Conservation (phyloP, 23 tunicate species). For the Corella eumyota region DNA sequence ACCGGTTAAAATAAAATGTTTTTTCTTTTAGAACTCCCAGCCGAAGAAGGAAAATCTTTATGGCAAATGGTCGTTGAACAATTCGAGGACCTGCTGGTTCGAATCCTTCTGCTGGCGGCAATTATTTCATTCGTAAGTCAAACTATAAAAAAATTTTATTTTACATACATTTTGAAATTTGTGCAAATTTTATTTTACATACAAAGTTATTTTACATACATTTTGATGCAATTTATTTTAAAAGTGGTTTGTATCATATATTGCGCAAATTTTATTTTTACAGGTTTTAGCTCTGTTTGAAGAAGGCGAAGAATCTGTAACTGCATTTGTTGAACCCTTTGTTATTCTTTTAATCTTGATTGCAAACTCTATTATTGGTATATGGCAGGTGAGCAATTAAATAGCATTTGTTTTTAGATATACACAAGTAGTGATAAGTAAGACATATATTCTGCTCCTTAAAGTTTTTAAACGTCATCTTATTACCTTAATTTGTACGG, state of each 20-base stretch:
- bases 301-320: slow-evolving; percentile 93
- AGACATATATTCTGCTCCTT: no score
- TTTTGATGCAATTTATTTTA: no score
- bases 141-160: no score
- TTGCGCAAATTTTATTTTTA: background rate
- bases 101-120: slow-evolving; percentile 94
- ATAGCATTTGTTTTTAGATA: no score
- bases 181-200: no score
- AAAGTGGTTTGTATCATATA: background rate
- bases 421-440: no score
- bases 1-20: no score
- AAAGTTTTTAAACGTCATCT: background rate
- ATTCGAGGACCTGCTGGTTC: slow-evolving; percentile 89
- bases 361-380: slow-evolving; percentile 96
- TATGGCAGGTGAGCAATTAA: slow-evolving; percentile 83
- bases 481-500: no score
- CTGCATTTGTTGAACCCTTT: slow-evolving; percentile 96
- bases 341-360: slow-evolving; percentile 87
- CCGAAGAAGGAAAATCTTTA: slow-evolving; percentile 69
- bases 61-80: slow-evolving; percentile 85
- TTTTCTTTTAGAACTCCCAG: slow-evolving; percentile 52
- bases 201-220: no score
- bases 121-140: slow-evolving; percentile 85
- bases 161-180: no score
- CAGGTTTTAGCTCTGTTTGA: slow-evolving; percentile 91